Evolutionary conservation across 1,140 invertebrate species (phyloP).

Genomic region (Vanessa tameamea): DNA sequence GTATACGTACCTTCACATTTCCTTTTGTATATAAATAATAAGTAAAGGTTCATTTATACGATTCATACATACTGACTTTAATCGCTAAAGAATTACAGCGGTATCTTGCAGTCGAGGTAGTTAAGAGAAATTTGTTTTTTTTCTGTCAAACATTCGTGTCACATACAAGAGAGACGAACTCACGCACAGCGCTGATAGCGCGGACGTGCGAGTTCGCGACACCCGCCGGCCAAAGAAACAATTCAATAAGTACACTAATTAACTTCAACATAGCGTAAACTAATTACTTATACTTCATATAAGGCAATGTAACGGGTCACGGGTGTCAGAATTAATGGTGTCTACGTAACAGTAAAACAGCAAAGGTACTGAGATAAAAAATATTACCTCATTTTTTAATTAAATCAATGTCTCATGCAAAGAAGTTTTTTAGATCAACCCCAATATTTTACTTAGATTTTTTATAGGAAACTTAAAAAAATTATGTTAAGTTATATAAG

Average conservation of each 20-base stretch:
- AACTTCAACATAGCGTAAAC: slow-evolving; percentile 20
- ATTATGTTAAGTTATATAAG: too few relatives aligned
- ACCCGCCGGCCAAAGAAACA: slow-evolving; percentile 35
- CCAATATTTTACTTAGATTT: too few relatives aligned
- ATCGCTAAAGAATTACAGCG: not conserved
- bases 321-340: slow-evolving; percentile 13
- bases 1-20: not conserved
- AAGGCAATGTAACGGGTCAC: slow-evolving; percentile 19
- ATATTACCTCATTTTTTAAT: not conserved
- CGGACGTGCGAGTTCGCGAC: slow-evolving; percentile 49
- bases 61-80: not conserved
- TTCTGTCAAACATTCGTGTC: slow-evolving; percentile 15
- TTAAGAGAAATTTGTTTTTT: slow-evolving; percentile 2
- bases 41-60: not conserved
- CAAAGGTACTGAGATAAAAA: not conserved
- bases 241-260: slow-evolving; percentile 38
- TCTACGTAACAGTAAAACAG: not conserved
- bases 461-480: too few relatives aligned
- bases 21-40: not conserved
- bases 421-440: too few relatives aligned
- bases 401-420: not conserved
- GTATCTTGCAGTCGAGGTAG: not conserved
- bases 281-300: slow-evolving; percentile 22
- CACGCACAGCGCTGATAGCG: slow-evolving; percentile 26
- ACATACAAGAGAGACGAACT: slow-evolving; percentile 13